phyloP scores from a whole-genome alignment of 2,113 vertebrate genomes.

The Hypocryptadius cinnamomeus region DNA sequence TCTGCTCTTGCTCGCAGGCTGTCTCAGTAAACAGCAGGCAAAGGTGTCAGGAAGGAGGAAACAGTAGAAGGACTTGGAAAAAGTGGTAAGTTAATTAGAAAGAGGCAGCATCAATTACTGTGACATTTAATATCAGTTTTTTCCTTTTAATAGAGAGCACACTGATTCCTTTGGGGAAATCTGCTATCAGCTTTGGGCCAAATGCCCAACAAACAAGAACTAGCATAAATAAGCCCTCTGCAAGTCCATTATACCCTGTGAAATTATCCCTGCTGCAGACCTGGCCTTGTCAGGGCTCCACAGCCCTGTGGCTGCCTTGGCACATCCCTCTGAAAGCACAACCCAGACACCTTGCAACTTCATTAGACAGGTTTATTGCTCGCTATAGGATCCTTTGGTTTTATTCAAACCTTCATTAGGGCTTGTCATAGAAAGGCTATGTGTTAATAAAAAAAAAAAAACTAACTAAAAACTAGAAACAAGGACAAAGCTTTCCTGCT shows the following conservation, averaged over 20 bases:
- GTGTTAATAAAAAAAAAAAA: not conserved
- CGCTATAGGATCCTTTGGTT: not conserved
- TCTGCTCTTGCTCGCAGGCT: not conserved
- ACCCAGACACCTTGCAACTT: not conserved
- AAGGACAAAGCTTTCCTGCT: not conserved
- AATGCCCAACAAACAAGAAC: not conserved
- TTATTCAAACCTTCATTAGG: not conserved
- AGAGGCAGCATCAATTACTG: not conserved
- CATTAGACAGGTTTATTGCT: not conserved
- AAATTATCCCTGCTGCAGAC: not conserved
- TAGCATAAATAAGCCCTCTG: not conserved
- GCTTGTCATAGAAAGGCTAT: not conserved
- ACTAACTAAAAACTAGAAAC: not conserved
- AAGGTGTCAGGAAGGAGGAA: not conserved
- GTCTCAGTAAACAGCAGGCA: not conserved
- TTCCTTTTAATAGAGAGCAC: not conserved
- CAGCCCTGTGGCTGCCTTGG: not conserved
- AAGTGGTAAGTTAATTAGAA: conserved; percentile 3
- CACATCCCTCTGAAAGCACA: not conserved
- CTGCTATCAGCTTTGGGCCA: not conserved
- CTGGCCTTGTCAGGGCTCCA: not conserved
- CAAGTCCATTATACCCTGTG: not conserved
- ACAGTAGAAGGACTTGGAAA: not conserved
- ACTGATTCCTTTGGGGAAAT: not conserved
- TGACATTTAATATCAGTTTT: conserved; percentile 1